These are phyloP conservation scores for Cherax destructor DNA, from an alignment of 1,140 invertebrate genomes.

Conservation along the genomic window DNA sequence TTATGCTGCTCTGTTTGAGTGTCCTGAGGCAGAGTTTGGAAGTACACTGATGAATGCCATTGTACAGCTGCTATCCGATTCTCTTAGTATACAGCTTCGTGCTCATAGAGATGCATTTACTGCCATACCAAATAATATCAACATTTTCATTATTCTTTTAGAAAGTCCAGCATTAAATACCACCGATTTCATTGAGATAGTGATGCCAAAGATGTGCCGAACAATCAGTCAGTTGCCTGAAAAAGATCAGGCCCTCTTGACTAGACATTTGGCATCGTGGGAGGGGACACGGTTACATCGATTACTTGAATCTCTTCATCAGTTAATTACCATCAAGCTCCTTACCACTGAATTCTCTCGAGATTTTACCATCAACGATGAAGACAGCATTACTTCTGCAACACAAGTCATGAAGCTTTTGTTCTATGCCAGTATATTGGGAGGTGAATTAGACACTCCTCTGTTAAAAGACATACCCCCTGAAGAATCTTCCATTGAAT, in stretches of 20 bases:
- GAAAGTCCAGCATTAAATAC: conserved; percentile 89
- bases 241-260: conserved; percentile 87
- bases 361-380: conserved; percentile 88
- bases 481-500: conserved; percentile 46
- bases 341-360: conserved; percentile 85
- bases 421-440: conserved; percentile 92
- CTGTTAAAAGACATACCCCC: conserved; percentile 43
- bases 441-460: conserved; percentile 78
- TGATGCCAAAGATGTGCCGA: conserved; percentile 87
- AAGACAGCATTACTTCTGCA: conserved; percentile 75
- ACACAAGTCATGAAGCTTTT: conserved; percentile 82
- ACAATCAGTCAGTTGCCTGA: conserved; percentile 84
- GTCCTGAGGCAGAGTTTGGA: conserved; percentile 80
- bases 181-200: conserved; percentile 88
- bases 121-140: conserved; percentile 78
- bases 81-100: conserved; percentile 84
- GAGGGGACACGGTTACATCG: conserved; percentile 83
- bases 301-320: conserved; percentile 88
- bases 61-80: conserved; percentile 83
- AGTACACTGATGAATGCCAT: conserved; percentile 87
- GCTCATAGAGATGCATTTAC: conserved; percentile 74
- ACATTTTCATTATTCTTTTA: conserved; percentile 90
- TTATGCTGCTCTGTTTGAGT: conserved; percentile 79
- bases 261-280: conserved; percentile 85
- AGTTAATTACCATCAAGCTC: conserved; percentile 87